Percentiles rank a stretch among this genome's conserved stretches.
Conservation (phyloP, 2,113 vertebrate species). For the Alectura lathami region DNA sequence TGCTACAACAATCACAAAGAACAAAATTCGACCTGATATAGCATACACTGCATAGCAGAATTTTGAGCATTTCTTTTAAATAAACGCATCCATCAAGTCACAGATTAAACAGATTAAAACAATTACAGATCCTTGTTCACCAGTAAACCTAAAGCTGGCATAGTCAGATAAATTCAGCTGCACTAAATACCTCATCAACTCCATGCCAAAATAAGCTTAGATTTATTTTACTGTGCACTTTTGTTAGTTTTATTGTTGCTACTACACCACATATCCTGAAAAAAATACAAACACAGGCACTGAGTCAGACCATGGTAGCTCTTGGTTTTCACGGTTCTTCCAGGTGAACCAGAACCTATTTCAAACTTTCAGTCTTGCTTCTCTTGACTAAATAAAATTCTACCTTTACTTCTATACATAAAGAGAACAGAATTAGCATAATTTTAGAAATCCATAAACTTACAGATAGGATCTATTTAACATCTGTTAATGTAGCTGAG, state of each 20-base stretch:
- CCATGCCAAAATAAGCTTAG: neutral
- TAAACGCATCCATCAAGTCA: neutral
- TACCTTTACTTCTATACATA: neutral
- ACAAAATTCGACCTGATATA: neutral
- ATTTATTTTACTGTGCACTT: neutral
- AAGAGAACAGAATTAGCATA: neutral
- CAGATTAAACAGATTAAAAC: constrained; percentile 1
- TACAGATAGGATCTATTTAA: neutral
- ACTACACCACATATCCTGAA: neutral
- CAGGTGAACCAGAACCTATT: neutral
- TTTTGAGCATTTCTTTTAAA: neutral
- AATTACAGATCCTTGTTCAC: neutral
- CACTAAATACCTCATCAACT: neutral
- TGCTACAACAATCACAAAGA: neutral
- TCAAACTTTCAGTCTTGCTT: neutral
- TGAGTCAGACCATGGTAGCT: neutral
- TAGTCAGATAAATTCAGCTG: neutral
- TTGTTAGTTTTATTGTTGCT: neutral
- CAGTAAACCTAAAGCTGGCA: neutral
- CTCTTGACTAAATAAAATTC: neutral
- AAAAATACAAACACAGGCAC: neutral
- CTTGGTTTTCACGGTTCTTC: neutral
- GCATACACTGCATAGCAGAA: neutral
- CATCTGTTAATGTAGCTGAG: neutral
- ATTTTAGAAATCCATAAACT: neutral